A percentile compares a stretch with the other conserved stretches of the same genome.
Conservation (phyloP, 2,888 invertebrate genomes). For the Pilophorus perplexus region DNA sequence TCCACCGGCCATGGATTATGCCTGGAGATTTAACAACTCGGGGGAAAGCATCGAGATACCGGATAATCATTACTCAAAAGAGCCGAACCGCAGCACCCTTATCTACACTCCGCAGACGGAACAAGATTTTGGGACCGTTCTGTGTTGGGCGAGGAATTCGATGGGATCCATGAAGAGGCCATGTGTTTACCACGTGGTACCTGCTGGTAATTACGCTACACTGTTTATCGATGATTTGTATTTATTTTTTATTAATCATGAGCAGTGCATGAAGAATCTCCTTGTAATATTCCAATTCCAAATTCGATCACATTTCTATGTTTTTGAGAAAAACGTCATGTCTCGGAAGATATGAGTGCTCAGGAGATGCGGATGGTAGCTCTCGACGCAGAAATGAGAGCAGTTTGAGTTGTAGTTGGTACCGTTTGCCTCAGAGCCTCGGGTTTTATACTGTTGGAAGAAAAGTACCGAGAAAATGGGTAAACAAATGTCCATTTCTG, state of each 20-base stretch:
- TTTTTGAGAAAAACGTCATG: too few relatives aligned
- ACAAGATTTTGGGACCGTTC: constrained; percentile 69
- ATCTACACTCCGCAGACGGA: constrained; percentile 71
- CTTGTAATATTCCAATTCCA: background rate
- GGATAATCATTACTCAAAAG: constrained; percentile 61
- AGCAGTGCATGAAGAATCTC: background rate
- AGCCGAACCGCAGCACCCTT: constrained; percentile 63
- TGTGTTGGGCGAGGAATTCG: constrained; percentile 72
- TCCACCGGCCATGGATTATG: constrained; percentile 67
- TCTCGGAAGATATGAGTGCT: too few relatives aligned
- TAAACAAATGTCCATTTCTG: too few relatives aligned
- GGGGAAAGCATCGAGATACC: constrained; percentile 68
- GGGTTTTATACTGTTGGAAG: too few relatives aligned
- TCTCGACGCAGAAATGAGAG: too few relatives aligned
- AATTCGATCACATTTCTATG: too few relatives aligned
- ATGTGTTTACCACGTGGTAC: constrained; percentile 70
- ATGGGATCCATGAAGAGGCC: constrained; percentile 70
- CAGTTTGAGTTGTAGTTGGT: too few relatives aligned
- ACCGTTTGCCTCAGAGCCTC: too few relatives aligned
- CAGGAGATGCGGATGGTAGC: too few relatives aligned
- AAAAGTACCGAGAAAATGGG: too few relatives aligned
- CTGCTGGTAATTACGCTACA: constrained; percentile 62
- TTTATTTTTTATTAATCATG: too few relatives aligned
- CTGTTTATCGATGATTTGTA: background rate
- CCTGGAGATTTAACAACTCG: constrained; percentile 75